A percentile compares a stretch with the other conserved stretches of the same genome.
Evolutionary conservation across 1,140 invertebrate genomes (phyloP).

Genomic region (Eciton burchellii): DNA sequence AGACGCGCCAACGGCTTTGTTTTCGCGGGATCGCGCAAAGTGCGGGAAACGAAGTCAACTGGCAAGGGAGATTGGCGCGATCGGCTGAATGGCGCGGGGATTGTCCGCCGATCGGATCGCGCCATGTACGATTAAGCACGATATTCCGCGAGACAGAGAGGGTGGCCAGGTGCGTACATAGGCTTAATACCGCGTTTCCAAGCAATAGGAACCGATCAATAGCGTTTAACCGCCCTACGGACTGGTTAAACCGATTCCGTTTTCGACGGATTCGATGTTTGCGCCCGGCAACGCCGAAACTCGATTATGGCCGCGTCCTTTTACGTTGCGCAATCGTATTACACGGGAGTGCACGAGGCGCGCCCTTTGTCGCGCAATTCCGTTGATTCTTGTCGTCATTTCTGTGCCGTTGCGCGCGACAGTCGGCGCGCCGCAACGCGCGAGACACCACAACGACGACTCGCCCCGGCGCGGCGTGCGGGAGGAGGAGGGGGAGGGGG

Average conservation of each 20-base stretch:
- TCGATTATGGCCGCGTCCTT: constrained; percentile 62
- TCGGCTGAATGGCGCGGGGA: constrained; percentile 41
- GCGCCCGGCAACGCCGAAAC: constrained; percentile 52
- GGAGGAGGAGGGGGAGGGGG: too few relatives aligned
- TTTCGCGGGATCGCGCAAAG: constrained; percentile 12
- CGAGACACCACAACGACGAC: constrained; percentile 41
- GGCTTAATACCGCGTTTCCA: constrained; percentile 60
- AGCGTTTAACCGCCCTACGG: constrained; percentile 53
- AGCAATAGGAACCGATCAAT: constrained; percentile 70
- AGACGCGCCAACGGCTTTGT: constrained; percentile 4
- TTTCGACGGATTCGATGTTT: constrained; percentile 53
- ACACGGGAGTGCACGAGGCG: constrained; percentile 34
- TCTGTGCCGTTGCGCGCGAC: constrained; percentile 4
- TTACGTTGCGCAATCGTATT: constrained; percentile 33
- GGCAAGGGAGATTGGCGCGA: constrained; percentile 36
- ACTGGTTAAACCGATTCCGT: constrained; percentile 62
- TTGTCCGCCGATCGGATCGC: constrained; percentile 50
- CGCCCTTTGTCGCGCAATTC: constrained; percentile 17
- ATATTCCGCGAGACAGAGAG: constrained; percentile 44
- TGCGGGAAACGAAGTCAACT: constrained; percentile 38
- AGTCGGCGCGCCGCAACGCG: constrained; percentile 14
- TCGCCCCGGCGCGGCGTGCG: constrained; percentile 36
- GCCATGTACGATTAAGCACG: constrained; percentile 56
- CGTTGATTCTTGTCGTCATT: constrained; percentile 41
- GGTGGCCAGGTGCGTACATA: constrained; percentile 57